These are phyloP conservation scores for Coenobita brevimanus DNA, from an alignment of 1,140 invertebrate species.

Conservation along the genomic window DNA sequence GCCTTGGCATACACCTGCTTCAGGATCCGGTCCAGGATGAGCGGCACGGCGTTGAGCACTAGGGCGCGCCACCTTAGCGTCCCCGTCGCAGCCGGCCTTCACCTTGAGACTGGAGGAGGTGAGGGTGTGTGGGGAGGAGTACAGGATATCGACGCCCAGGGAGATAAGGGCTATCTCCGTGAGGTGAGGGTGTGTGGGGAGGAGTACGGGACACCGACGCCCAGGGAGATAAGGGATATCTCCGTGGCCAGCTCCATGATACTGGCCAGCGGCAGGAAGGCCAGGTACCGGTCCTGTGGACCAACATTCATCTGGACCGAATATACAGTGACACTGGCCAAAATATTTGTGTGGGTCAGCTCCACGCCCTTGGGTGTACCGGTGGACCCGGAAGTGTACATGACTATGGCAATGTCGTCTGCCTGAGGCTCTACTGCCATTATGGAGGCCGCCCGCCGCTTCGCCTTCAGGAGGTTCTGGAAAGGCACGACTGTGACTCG, in stretches of 20 bases:
- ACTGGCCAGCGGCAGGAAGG: conserved; percentile 80
- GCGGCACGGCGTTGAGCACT: conserved; percentile 78
- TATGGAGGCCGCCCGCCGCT: conserved; percentile 56
- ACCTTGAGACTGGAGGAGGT: conserved; percentile 75
- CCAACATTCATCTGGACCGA: conserved; percentile 77
- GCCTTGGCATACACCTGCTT: conserved; percentile 83
- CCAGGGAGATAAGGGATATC: conserved; percentile 72
- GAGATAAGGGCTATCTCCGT: no score
- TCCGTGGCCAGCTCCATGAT: conserved; percentile 79
- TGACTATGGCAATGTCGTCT: conserved; percentile 75
- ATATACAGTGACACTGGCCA: conserved; percentile 91
- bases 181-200: conserved; percentile 78
- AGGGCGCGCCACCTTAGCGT: conserved; percentile 76
- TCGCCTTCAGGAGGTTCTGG: conserved; percentile 76
- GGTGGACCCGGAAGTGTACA: conserved; percentile 76
- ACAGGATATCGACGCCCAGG: no score
- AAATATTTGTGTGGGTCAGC: conserved; percentile 88
- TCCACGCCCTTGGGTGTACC: conserved; percentile 74
- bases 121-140: no score
- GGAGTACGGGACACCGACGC: conserved; percentile 77
- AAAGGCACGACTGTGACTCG: conserved; percentile 80
- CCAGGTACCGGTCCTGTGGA: conserved; percentile 77
- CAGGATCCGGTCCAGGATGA: conserved; percentile 69
- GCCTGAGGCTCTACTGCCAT: conserved; percentile 76
- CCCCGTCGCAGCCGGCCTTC: conserved; percentile 77